Percentiles rank a stretch among this genome's conserved stretches.
phyloP scores from a whole-genome alignment of 37 sponge, comb jelly and placozoan genomes.

The Petrosia ficiformis region DNA sequence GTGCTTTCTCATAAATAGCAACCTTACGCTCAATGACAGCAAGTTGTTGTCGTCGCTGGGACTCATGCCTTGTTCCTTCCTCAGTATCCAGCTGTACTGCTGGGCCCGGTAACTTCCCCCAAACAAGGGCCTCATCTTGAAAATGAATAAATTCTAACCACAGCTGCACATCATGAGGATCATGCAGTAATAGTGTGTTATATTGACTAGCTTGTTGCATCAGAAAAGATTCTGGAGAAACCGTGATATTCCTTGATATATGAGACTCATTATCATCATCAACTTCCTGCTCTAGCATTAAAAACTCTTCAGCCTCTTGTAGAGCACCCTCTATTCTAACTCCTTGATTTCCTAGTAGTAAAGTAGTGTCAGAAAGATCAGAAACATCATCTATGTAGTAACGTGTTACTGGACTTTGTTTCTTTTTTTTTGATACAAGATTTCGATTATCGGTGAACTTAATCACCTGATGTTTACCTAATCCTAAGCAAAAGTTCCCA shows the following conservation, averaged over 20 bases:
- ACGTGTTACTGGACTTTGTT: background rate
- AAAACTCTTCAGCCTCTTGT: background rate
- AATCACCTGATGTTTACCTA: conserved; percentile 23
- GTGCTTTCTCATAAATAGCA: conserved; percentile 81
- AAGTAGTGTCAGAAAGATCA: background rate
- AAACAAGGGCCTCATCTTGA: conserved; percentile 50
- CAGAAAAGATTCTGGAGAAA: conserved; percentile 37
- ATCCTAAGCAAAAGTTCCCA: conserved; percentile 34
- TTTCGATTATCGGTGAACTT: conserved; percentile 42
- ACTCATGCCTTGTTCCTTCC: background rate
- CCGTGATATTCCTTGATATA: background rate
- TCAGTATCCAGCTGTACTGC: background rate
- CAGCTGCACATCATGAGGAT: conserved; percentile 62
- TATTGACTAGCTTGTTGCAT: conserved; percentile 33
- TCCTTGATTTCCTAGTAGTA: background rate
- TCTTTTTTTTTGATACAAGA: background rate
- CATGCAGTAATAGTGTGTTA: conserved; percentile 40
- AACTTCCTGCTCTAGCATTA: background rate
- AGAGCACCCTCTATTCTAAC: background rate
- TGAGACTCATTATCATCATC: conserved; percentile 17
- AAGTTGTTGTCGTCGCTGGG: conserved; percentile 2
- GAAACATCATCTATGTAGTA: background rate
- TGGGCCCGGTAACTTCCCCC: conserved; percentile 30
- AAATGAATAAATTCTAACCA: conserved; percentile 77
- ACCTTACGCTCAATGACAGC: conserved; percentile 76